Evolutionary conservation across 2,888 invertebrate genomes (phyloP).

Genomic region (Parnassius orleans): DNA sequence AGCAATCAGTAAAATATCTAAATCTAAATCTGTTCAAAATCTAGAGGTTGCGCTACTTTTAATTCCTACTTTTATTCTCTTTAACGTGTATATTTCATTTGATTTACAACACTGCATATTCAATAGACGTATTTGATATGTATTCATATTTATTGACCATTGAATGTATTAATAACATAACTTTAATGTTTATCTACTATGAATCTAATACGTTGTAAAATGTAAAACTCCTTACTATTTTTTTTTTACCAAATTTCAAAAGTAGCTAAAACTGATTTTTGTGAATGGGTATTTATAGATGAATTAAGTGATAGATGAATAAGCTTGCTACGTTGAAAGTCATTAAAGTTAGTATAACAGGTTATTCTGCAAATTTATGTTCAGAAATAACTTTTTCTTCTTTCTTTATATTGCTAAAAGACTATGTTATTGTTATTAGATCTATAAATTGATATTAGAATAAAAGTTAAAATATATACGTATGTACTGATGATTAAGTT

Average conservation of each 20-base stretch:
- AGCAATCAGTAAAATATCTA: slow-evolving; percentile 29
- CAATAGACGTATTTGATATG: slow-evolving; percentile 8
- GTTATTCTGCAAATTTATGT: slow-evolving; percentile 20
- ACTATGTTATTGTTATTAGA: no score
- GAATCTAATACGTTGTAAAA: background rate
- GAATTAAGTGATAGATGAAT: slow-evolving; percentile 20
- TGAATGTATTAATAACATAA: slow-evolving; percentile 3
- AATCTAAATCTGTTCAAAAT: slow-evolving; percentile 31
- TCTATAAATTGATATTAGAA: no score
- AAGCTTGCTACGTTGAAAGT: slow-evolving; percentile 16
- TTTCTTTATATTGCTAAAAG: no score
- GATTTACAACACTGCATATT: slow-evolving; percentile 12
- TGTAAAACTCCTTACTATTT: slow-evolving; percentile 9
- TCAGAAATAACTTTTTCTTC: background rate
- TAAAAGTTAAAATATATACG: no score
- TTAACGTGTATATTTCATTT: slow-evolving; percentile 7
- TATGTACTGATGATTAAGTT: no score
- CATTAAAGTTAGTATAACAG: slow-evolving; percentile 12
- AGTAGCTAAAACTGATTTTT: slow-evolving; percentile 5
- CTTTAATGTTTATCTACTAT: slow-evolving; percentile 6
- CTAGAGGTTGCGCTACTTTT: slow-evolving; percentile 12
- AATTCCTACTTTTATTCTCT: background rate
- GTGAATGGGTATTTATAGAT: slow-evolving; percentile 12
- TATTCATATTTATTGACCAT: slow-evolving; percentile 8
- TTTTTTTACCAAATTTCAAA: slow-evolving; percentile 4